Percentiles rank a stretch among this genome's conserved stretches.
Evolutionary conservation across 2,797 vertebrate species (phyloP).

Genomic region (Thamnophis elegans): DNA sequence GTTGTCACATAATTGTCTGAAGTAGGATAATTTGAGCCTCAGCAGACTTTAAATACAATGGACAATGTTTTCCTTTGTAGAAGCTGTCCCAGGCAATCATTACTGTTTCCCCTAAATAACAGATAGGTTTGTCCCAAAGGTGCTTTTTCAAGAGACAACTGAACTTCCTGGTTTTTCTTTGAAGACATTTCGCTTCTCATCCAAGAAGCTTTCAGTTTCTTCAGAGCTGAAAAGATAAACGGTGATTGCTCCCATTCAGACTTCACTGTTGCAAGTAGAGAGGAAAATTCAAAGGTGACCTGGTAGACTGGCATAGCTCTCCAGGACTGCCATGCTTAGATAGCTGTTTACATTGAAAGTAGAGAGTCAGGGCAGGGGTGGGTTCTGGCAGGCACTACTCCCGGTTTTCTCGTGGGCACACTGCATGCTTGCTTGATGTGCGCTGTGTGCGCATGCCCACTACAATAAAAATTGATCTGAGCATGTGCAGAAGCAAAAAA

Average conservation of each 20-base stretch:
- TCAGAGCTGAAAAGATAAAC: fast-evolving
- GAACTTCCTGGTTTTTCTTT: too few relatives aligned
- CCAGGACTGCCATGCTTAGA: fast-evolving
- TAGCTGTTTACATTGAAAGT: not conserved
- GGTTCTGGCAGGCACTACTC: too few relatives aligned
- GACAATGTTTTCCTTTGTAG: not conserved
- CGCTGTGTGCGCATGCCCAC: too few relatives aligned
- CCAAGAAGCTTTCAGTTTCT: too few relatives aligned
- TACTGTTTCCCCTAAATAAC: not conserved
- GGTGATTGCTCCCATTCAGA: fast-evolving
- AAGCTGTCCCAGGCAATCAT: not conserved
- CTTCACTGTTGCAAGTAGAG: fast-evolving
- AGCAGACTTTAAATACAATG: not conserved
- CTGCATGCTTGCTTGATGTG: too few relatives aligned
- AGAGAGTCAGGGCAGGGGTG: not conserved
- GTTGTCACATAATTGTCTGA: not conserved
- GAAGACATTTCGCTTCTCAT: too few relatives aligned
- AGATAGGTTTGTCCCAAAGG: too few relatives aligned
- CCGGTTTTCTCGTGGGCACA: too few relatives aligned
- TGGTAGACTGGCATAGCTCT: not conserved
- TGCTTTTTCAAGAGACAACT: too few relatives aligned
- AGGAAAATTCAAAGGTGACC: fast-evolving
- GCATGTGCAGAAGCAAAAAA: too few relatives aligned
- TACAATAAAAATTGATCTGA: too few relatives aligned
- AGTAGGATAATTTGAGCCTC: not conserved